A percentile compares a stretch with the other conserved stretches of the same genome.
These are phyloP conservation scores for Desmophyllum pertusum DNA, from an alignment of 92 coral and sea anemone species.

Conservation along the genomic window DNA sequence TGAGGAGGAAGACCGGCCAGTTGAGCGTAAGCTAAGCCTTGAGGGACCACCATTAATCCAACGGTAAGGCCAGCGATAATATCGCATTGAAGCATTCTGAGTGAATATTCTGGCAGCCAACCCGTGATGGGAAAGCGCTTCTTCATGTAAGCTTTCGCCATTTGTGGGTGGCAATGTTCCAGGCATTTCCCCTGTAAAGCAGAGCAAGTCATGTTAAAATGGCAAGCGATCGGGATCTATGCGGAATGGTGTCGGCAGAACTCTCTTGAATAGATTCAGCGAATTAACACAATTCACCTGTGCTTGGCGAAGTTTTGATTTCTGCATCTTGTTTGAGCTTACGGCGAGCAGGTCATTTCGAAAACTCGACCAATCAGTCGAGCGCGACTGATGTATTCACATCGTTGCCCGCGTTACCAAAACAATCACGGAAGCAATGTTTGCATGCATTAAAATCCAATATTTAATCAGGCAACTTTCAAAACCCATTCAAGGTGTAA, in stretches of 20 bases:
- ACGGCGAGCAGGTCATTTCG: constrained; percentile 27
- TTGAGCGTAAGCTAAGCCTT: constrained; percentile 94
- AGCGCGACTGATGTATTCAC: constrained; percentile 18
- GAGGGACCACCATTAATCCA: constrained; percentile 98
- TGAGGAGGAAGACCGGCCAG: constrained; percentile 94
- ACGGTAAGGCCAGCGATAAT: constrained; percentile 94
- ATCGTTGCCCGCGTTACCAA: constrained; percentile 27
- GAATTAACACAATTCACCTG: constrained; percentile 37
- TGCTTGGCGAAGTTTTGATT: constrained; percentile 18
- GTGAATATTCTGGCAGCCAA: constrained; percentile 86
- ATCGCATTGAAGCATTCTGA: constrained; percentile 80
- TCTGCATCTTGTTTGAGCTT: constrained; percentile 31
- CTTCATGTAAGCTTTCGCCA: constrained; percentile 39
- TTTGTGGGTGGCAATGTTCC: constrained; percentile 64
- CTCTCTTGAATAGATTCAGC: neutral
- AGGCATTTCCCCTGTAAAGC: constrained; percentile 71
- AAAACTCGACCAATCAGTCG: constrained; percentile 27
- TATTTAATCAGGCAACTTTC: neutral
- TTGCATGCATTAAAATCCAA: constrained; percentile 13
- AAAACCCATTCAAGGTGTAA: neutral
- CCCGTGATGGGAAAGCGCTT: constrained; percentile 81
- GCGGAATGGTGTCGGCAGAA: constrained; percentile 18
- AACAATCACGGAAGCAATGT: constrained; percentile 26
- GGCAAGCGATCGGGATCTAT: neutral
- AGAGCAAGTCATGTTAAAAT: constrained; percentile 37